These are phyloP conservation scores for Oreochromis niloticus DNA, from an alignment of 2,113 vertebrate genomes.

Conservation along the genomic window DNA sequence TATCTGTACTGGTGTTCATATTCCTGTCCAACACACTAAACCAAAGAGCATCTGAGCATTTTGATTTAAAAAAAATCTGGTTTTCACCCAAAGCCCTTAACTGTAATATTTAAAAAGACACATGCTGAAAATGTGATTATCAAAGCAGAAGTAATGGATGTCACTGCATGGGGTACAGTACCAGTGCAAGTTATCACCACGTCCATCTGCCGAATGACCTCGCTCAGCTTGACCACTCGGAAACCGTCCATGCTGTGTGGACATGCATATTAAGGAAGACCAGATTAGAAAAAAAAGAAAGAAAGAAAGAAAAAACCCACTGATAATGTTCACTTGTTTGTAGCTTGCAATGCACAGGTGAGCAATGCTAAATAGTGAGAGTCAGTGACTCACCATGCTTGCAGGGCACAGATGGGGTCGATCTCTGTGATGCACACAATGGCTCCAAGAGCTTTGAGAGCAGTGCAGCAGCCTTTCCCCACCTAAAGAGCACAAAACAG, in stretches of 20 bases:
- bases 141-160: constrained; percentile 29
- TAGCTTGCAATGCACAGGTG: neutral
- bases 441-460: constrained; percentile 92
- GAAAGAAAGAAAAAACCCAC: neutral
- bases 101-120: neutral
- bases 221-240: constrained; percentile 94
- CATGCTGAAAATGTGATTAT: neutral
- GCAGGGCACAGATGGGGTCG: constrained; percentile 96
- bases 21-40: neutral
- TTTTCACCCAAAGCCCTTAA: neutral
- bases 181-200: constrained; percentile 99
- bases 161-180: constrained; percentile 48
- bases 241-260: constrained; percentile 94
- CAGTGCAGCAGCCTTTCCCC: constrained; percentile 95
- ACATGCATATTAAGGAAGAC: neutral
- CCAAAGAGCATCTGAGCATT: neutral
- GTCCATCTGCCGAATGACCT: constrained; percentile 95
- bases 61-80: neutral
- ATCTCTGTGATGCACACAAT: constrained; percentile 97
- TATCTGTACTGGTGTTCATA: neutral
- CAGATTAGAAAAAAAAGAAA: neutral
- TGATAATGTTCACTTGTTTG: neutral
- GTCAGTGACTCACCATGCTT: constrained; percentile 85
- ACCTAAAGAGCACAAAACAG: constrained; percentile 71
- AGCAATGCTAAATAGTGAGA: neutral